These are phyloP conservation scores for Rhyacichthys aspro DNA, from an alignment of 2,797 vertebrate species.

Conservation along the genomic window DNA sequence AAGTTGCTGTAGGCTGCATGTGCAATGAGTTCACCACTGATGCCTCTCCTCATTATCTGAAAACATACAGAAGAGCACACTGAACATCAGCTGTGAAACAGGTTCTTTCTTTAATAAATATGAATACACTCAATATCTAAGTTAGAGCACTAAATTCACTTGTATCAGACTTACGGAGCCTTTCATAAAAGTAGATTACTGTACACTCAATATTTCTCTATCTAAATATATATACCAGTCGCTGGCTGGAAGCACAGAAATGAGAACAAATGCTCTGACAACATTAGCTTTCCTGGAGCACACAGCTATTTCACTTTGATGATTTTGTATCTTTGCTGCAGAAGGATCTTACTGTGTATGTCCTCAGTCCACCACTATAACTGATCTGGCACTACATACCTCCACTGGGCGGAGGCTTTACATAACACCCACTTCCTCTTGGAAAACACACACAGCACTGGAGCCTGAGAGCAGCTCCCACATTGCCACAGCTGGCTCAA, in stretches of 20 bases:
- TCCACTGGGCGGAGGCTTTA: conserved; percentile 61
- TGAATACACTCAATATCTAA: too few species aligned
- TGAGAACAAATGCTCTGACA: conserved; percentile 42
- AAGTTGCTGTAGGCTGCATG: conserved; percentile 37
- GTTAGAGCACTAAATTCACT: too few species aligned
- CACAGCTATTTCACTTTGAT: conserved; percentile 54
- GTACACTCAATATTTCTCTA: conserved; percentile 11
- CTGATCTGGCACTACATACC: conserved; percentile 44
- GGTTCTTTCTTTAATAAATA: conserved; percentile 28
- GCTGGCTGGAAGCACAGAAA: conserved; percentile 36
- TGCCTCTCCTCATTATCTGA: conserved; percentile 53
- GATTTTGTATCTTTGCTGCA: conserved; percentile 44
- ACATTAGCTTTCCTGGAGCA: conserved; percentile 32
- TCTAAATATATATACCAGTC: too few species aligned
- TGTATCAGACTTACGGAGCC: conserved; percentile 3
- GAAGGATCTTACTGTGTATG: conserved; percentile 37
- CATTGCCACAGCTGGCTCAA: conserved; percentile 43
- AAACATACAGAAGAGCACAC: conserved; percentile 31
- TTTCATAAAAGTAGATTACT: too few species aligned
- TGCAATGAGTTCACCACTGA: conserved; percentile 40
- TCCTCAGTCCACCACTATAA: conserved; percentile 45
- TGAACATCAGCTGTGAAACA: conserved; percentile 26
- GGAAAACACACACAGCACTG: conserved; percentile 12
- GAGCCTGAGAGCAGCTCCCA: conserved; percentile 26
- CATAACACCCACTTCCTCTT: conserved; percentile 50